Evolutionary conservation across 2,113 vertebrate genomes (phyloP).

Genomic region (Zosterops lateralis): DNA sequence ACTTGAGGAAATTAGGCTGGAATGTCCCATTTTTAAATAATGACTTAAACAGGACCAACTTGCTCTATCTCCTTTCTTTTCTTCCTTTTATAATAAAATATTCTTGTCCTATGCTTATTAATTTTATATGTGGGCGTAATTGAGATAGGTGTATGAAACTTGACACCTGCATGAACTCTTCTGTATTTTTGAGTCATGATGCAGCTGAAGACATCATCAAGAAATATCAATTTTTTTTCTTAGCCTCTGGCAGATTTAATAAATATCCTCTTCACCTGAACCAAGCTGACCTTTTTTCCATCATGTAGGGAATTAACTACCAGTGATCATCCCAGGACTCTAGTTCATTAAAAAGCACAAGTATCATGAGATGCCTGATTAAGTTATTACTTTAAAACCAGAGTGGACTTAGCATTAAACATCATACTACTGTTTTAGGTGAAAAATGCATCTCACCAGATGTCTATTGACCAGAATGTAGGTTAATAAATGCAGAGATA

Average conservation of each 20-base stretch:
- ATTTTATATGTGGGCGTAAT: conserved; percentile 14
- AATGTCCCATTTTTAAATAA: not conserved
- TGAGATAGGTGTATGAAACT: conserved; percentile 3
- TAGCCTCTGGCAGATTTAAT: not conserved
- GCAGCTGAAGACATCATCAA: not conserved
- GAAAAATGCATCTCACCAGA: not conserved
- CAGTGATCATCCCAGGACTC: not conserved
- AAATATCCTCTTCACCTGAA: not conserved
- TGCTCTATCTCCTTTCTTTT: not conserved
- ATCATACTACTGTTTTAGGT: not conserved
- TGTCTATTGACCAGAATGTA: not conserved
- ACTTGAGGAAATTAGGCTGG: not conserved
- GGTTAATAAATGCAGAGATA: not conserved
- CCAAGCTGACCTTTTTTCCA: not conserved
- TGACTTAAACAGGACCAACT: not conserved
- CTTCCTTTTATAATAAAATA: conserved; percentile 21
- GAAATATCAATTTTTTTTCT: not conserved
- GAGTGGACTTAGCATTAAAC: not conserved
- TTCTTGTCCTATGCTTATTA: conserved; percentile 4
- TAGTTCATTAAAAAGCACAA: not conserved
- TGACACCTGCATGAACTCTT: not conserved
- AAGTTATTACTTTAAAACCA: not conserved
- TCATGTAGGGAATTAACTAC: not conserved
- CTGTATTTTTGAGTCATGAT: not conserved
- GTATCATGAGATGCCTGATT: not conserved